Conservation (phyloP, 2,113 vertebrate genomes). For the Condylura cristata region DNA sequence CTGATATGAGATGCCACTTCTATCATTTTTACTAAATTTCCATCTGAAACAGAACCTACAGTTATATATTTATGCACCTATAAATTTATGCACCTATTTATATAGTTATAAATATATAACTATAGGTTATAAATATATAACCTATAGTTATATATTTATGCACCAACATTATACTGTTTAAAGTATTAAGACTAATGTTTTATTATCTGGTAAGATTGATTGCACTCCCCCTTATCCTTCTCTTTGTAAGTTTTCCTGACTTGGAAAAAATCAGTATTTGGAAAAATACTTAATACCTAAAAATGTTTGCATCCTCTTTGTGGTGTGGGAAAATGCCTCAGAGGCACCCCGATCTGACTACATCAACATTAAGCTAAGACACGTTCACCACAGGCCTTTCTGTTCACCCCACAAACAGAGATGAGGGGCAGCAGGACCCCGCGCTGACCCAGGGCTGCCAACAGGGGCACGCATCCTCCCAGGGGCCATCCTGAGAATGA, state of each 20-base stretch:
- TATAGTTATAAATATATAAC: too few species aligned
- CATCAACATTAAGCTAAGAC: too few species aligned
- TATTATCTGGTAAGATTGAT: neutral
- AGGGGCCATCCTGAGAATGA: too few species aligned
- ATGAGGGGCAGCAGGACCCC: neutral
- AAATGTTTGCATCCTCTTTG: neutral
- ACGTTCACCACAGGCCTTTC: neutral
- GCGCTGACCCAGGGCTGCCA: neutral
- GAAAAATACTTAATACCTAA: neutral
- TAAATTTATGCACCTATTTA: too few species aligned
- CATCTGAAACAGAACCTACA: neutral
- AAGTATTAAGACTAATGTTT: neutral
- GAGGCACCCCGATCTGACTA: neutral
- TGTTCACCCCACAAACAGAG: neutral
- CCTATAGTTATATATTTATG: too few species aligned
- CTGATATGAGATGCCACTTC: neutral
- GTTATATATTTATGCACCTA: too few species aligned
- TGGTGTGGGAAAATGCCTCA: neutral
- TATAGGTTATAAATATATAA: too few species aligned
- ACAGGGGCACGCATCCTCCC: too few species aligned
- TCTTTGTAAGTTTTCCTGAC: neutral
- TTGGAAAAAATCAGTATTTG: constrained; percentile 26
- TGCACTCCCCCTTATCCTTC: neutral
- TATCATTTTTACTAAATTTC: neutral
- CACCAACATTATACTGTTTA: neutral